These are phyloP conservation scores for Pelvicachromis taeniatus DNA, from an alignment of 2,113 vertebrate genomes.

Conservation along the genomic window DNA sequence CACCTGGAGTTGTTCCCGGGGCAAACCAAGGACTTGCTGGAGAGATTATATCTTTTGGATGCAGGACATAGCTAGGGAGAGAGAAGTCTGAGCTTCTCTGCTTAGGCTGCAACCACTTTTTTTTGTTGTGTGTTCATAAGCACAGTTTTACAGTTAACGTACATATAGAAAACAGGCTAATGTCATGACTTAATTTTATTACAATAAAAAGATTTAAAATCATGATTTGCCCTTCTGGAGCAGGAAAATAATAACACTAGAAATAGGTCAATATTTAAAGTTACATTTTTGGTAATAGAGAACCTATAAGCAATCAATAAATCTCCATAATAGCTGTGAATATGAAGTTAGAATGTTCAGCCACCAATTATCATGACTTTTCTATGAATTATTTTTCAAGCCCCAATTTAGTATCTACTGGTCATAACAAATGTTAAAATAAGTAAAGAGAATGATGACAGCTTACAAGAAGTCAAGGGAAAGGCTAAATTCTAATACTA, in stretches of 20 bases:
- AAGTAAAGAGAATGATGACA: background rate
- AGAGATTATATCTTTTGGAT: too few relatives aligned
- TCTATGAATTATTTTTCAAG: background rate
- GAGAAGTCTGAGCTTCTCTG: too few relatives aligned
- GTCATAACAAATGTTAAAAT: background rate
- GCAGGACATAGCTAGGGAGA: too few relatives aligned
- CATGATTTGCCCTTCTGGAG: background rate
- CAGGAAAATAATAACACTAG: background rate
- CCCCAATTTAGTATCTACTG: background rate
- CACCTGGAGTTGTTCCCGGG: too few relatives aligned
- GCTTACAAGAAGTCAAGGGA: background rate
- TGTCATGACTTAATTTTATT: background rate
- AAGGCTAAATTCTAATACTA: background rate
- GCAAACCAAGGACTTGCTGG: too few relatives aligned
- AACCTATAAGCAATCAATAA: background rate
- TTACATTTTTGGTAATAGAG: background rate
- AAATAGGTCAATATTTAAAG: background rate
- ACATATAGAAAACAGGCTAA: background rate
- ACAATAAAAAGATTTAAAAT: background rate
- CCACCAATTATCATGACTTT: background rate
- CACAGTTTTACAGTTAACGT: fast-evolving
- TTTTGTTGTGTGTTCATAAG: background rate
- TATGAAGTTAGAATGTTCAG: background rate
- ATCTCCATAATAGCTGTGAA: background rate
- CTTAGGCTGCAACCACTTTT: too few relatives aligned